Evolutionary conservation across 2,888 invertebrate species (phyloP).

Genomic region (Bembecia ichneumoniformis): DNA sequence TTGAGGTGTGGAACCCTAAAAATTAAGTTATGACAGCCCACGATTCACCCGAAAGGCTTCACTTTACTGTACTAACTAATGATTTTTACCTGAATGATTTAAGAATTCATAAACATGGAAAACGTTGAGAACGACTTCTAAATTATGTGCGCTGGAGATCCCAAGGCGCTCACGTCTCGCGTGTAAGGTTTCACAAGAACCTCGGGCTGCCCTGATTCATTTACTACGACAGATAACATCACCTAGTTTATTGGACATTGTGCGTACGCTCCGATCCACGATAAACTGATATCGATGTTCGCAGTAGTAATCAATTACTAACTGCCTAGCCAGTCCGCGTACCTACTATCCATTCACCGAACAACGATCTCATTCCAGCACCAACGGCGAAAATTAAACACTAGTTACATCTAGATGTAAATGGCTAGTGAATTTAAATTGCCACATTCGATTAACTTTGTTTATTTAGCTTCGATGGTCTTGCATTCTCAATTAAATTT

Average conservation of each 20-base stretch:
- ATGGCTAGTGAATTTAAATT: constrained; percentile 34
- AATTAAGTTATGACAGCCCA: too few species aligned
- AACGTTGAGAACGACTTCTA: not conserved
- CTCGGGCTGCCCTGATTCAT: constrained; percentile 51
- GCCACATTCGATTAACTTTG: constrained; percentile 12
- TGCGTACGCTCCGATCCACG: constrained; percentile 50
- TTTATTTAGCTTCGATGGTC: constrained; percentile 26
- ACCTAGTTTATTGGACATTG: constrained; percentile 67
- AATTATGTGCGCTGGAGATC: not conserved
- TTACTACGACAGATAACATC: constrained; percentile 60
- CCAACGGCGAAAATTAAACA: constrained; percentile 50
- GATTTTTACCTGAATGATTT: not conserved
- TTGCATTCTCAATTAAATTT: not conserved
- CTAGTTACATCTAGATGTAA: constrained; percentile 44
- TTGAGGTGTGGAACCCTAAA: too few species aligned
- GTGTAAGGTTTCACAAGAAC: constrained; percentile 20
- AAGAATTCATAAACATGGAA: not conserved
- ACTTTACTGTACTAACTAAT: too few species aligned
- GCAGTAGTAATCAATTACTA: constrained; percentile 56
- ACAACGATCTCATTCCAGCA: constrained; percentile 52
- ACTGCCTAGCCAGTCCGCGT: constrained; percentile 10
- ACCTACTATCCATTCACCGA: not conserved
- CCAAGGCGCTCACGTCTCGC: constrained; percentile 7
- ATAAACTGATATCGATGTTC: constrained; percentile 53
- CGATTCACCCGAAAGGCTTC: too few species aligned